Base-by-base conservation (phyloP, 1,140 invertebrate species). In the Rhopalosiphum maidis region DNA sequence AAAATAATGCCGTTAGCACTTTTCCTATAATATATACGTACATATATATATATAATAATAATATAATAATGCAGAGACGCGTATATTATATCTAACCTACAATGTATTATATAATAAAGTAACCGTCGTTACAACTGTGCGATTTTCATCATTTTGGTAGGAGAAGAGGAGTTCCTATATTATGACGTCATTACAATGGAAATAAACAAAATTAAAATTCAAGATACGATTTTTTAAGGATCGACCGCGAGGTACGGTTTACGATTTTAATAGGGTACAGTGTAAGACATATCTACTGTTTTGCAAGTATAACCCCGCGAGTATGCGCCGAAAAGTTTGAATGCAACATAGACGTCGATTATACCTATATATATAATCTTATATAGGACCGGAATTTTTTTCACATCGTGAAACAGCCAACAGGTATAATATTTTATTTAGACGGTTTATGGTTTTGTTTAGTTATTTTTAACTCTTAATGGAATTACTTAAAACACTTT, bases 31-130 rank as follows among this genome's bases (percentile, higher is more conserved):
- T 83, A 35, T 82, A 82, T 35, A 82, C 15, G 6, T 60, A 60
- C 21, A 1, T 55, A 8, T 55, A 55, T 23, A 55, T 55, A 55
- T 25, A 23, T 51, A 1, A 54, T 25, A 30, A 25, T 55, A 46
- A 46, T 55, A 54, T 54, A 55, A n/a, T 77, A 77, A 77, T 77
- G 60, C n/a, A 77, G 60, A n/a, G 60, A 77, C 4, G 30, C n/a
- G 60, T 77, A 77, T 77, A 77, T 77, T 77, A 77, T 77, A 77
- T 22, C 60, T 77, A 77, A 77, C 30, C 60, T 77, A 77, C n/a
- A n/a, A 77, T 77, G n/a, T 77, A 77, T 77, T 77, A 77, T n/a
- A 77, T n/a, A 77, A 77, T 77, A 77, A 77, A 77, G 60, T 77
- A 77, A 77, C 60, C n/a, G 60, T 6, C 15, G 60, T 77, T 77